A percentile compares a stretch with the other conserved stretches of the same genome.
These are phyloP conservation scores for Catostylus mosaicus DNA, from an alignment of 30 jellyfish, hydroid and myxozoan genomes.

Conservation along the genomic window DNA sequence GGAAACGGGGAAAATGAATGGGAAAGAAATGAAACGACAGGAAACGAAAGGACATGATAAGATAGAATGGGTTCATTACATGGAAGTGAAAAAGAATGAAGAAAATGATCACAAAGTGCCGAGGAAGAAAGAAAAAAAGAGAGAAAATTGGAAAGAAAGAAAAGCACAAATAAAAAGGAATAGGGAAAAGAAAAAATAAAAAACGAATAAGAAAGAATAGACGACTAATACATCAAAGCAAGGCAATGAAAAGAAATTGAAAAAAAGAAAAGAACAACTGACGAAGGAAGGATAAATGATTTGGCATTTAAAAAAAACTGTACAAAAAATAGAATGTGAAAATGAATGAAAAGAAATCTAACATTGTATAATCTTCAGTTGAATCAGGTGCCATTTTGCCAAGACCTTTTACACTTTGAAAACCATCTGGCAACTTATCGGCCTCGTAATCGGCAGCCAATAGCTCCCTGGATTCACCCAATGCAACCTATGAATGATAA, in stretches of 20 bases:
- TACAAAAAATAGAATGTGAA: not conserved
- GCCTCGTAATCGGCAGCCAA: conserved; percentile 97
- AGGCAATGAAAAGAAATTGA: not conserved
- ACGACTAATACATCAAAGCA: not conserved
- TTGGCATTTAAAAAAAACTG: not conserved
- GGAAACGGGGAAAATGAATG: not conserved
- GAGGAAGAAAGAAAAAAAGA: not conserved
- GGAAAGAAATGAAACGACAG: not conserved
- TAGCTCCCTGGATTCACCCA: conserved; percentile 81
- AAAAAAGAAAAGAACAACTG: not conserved
- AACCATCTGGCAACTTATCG: conserved; percentile 82
- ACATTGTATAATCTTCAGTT: conserved; percentile 54
- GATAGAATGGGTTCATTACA: not conserved
- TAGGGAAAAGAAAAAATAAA: not conserved
- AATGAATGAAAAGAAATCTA: conserved; percentile 12
- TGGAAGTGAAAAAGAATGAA: not conserved
- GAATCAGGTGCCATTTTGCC: conserved; percentile 87
- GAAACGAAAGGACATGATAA: not conserved
- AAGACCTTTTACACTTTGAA: conserved; percentile 87
- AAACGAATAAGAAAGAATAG: not conserved
- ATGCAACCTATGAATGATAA: conserved; percentile 73
- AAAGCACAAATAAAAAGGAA: not conserved
- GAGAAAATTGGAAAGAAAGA: not conserved
- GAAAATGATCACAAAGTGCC: not conserved
- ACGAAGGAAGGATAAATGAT: not conserved